phyloP scores from a whole-genome alignment of 2,888 invertebrate genomes.

The Arenicola marina region DNA sequence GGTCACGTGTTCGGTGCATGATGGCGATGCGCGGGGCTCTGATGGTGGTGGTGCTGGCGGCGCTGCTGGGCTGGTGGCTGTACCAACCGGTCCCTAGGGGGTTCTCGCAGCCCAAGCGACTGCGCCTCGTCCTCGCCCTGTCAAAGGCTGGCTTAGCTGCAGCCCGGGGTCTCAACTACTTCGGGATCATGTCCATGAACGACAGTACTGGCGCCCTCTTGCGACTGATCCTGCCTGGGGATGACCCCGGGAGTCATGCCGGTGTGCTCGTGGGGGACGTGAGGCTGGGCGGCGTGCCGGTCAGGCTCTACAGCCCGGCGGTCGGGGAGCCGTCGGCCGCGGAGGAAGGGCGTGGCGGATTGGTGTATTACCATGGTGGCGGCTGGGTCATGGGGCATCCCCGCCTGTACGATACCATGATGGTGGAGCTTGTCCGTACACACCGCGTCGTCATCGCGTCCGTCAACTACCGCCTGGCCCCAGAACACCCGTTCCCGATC shows the following conservation, averaged over 20 bases:
- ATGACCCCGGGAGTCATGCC: not conserved
- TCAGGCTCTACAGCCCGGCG: not conserved
- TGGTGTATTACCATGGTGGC: slow-evolving; percentile 7
- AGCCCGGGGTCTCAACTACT: not conserved
- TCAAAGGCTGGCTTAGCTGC: not conserved
- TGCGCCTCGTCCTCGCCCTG: not conserved
- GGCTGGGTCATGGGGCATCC: not conserved
- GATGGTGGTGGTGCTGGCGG: not conserved
- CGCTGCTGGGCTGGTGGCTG: not conserved
- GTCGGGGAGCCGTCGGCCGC: not conserved
- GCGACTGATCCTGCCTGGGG: not conserved
- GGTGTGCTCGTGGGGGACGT: not conserved
- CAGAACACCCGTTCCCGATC: not conserved
- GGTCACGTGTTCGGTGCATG: too few relatives aligned
- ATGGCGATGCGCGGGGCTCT: too few relatives aligned
- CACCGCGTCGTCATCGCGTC: not conserved
- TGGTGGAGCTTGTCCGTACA: not conserved
- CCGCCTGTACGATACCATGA: not conserved
- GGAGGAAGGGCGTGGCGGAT: not conserved
- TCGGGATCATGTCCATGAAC: not conserved
- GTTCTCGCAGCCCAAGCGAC: not conserved
- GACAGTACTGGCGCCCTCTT: not conserved
- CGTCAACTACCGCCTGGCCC: slow-evolving; percentile 2
- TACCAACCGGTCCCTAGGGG: not conserved
- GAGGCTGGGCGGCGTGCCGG: not conserved